These are phyloP conservation scores for Urophycis tenuis DNA, from an alignment of 2,797 vertebrate genomes.

Conservation along the genomic window DNA sequence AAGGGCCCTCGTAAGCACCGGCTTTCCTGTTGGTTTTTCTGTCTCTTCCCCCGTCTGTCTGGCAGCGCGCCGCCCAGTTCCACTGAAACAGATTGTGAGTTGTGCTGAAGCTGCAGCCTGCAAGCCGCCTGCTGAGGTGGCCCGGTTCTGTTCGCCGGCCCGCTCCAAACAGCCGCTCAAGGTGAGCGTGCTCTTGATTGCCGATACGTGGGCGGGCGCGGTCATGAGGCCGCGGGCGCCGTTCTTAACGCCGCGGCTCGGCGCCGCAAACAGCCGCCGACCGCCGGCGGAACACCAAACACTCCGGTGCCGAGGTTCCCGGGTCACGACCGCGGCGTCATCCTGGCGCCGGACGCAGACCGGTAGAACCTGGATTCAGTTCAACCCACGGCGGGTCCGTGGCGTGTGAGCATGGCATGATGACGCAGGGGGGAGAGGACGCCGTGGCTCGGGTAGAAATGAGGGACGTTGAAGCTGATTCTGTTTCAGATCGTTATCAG, in stretches of 20 bases:
- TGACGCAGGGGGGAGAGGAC: not conserved
- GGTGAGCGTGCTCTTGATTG: constrained; percentile 57
- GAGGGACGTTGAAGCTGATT: constrained; percentile 42
- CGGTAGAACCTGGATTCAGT: not conserved
- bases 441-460: not conserved
- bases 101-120: constrained; percentile 5
- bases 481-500: constrained; percentile 62
- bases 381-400: not conserved
- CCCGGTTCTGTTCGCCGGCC: constrained; percentile 19
- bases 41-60: not conserved
- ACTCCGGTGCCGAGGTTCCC: too few relatives aligned
- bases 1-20: not conserved
- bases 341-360: not conserved
- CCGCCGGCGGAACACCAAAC: constrained; percentile 44
- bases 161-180: constrained; percentile 50
- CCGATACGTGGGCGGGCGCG: constrained; percentile 52
- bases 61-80: not conserved
- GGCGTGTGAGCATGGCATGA: not conserved
- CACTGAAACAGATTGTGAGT: constrained; percentile 2
- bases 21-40: not conserved
- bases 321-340: not conserved
- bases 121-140: constrained; percentile 6
- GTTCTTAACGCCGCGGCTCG: constrained; percentile 51
- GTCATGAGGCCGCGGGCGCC: constrained; percentile 52
- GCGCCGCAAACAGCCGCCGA: constrained; percentile 36